Conservation (phyloP, 2,113 vertebrate genomes). For the Marcusenius ussheri region DNA sequence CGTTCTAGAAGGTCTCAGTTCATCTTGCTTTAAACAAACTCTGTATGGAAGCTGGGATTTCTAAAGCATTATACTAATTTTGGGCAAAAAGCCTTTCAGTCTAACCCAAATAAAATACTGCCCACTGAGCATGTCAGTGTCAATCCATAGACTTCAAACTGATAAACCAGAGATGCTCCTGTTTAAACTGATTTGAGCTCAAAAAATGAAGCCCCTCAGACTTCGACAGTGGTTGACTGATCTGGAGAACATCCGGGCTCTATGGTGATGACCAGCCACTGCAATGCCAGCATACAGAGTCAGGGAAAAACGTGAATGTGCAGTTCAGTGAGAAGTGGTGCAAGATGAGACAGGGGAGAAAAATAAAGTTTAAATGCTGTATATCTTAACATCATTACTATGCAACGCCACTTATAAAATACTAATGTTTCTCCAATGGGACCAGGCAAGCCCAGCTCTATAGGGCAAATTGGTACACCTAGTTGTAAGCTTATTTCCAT, state of each 20-base stretch:
- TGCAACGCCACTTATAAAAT: background rate
- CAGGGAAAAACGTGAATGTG: background rate
- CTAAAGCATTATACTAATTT: background rate
- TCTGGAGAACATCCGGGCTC: background rate
- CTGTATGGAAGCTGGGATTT: background rate
- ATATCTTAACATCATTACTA: background rate
- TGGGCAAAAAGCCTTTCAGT: background rate
- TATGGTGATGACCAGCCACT: background rate
- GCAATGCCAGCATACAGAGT: background rate
- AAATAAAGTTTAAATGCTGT: background rate
- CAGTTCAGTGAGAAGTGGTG: background rate
- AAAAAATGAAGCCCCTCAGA: background rate
- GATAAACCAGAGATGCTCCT: background rate
- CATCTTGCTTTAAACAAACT: background rate
- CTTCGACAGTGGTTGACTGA: background rate
- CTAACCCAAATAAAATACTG: background rate
- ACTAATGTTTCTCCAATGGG: background rate
- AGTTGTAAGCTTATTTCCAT: background rate
- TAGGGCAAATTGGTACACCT: background rate
- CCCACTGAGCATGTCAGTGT: background rate
- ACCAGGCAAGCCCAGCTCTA: background rate
- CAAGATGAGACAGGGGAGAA: background rate
- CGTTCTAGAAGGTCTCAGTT: background rate
- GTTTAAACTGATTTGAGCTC: background rate
- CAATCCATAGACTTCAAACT: background rate